phyloP scores from a whole-genome alignment of 2,888 invertebrate genomes.

The Cylloceria caligata region DNA sequence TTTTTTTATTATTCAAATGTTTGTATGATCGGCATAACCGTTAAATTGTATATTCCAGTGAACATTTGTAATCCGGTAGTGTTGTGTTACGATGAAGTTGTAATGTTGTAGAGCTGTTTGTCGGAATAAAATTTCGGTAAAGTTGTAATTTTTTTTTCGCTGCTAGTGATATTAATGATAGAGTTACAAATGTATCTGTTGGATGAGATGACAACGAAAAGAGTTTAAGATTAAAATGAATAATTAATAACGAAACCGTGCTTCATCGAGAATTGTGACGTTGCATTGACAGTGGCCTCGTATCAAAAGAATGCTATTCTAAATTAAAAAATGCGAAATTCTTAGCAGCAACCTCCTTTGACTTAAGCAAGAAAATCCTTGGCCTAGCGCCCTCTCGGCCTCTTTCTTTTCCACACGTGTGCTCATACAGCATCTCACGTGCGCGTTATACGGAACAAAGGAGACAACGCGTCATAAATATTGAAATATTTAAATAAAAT shows the following conservation, averaged over 20 bases:
- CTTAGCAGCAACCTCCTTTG: conserved; percentile 41
- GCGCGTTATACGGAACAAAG: background rate
- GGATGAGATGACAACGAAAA: background rate
- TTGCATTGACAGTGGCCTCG: conserved; percentile 31
- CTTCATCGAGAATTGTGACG: conserved; percentile 13
- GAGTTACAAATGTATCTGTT: no score
- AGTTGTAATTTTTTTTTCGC: no score
- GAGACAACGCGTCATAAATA: conserved; percentile 31
- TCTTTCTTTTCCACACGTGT: conserved; percentile 54
- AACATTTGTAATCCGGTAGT: no score
- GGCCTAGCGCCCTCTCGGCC: conserved; percentile 61
- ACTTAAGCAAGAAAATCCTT: conserved; percentile 60
- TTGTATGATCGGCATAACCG: no score
- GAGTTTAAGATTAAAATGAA: background rate
- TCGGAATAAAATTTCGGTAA: no score
- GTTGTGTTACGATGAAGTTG: no score
- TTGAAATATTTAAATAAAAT: conserved; percentile 52
- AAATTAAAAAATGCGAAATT: conserved; percentile 47
- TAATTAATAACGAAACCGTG: background rate
- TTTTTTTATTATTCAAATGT: no score
- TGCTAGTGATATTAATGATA: no score
- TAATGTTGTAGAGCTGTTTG: no score
- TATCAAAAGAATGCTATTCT: conserved; percentile 27
- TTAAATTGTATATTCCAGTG: no score
- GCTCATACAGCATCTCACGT: conserved; percentile 8